Base-by-base conservation (phyloP, 2,888 invertebrate species). In the Oscheius sp. region DNA sequence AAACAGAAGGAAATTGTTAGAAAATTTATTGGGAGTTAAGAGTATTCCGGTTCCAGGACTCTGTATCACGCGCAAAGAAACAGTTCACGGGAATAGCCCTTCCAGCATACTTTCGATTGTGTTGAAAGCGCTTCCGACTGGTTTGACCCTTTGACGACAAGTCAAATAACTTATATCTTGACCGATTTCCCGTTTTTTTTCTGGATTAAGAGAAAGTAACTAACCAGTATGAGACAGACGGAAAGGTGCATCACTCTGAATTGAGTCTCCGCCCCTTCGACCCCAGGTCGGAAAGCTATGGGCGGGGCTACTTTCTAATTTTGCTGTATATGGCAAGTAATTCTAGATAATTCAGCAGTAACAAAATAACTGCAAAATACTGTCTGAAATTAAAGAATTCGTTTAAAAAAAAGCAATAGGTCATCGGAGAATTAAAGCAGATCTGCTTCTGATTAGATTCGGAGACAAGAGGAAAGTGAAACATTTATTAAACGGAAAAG, bases 211-310 rank as follows among this genome's bases (percentile, higher is more conserved):
- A 59, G 59, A 59, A 59, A 59, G 54, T 36, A 41, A 59, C 59
- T 59, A 59, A 59, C 59, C 59, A 59, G 59, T 59, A 59, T 41
- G 28, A 59, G 59, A 59, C 59, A 59, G 44, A 59, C 41, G 59
- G 59, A 59, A 59, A 59, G 59, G 59, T 44, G 59, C 59, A 59
- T 59, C 59, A 59, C 59, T 59, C 41, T 41, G 59, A 59, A 59
- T 59, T 26, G 26, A 38, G 59, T 41, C 59, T 20, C 59, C 59
- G 59, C 59, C 59, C 59, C 26, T 12, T 36, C 54, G 54, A 54
- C 54, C 54, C 54, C 44, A 59, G 59, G 59, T 59, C 59, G 59
- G 57, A 59, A 38, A 33, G 33, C 54, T 14, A 14, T 30, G 54
- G 59, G 59, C 59, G 59, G 59, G 41, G 59, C 59, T 32, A 33